A percentile compares a stretch with the other conserved stretches of the same genome.
These are phyloP conservation scores for Stichodactyla helianthus DNA, from an alignment of 64 coral and sea anemone genomes.

Conservation along the genomic window DNA sequence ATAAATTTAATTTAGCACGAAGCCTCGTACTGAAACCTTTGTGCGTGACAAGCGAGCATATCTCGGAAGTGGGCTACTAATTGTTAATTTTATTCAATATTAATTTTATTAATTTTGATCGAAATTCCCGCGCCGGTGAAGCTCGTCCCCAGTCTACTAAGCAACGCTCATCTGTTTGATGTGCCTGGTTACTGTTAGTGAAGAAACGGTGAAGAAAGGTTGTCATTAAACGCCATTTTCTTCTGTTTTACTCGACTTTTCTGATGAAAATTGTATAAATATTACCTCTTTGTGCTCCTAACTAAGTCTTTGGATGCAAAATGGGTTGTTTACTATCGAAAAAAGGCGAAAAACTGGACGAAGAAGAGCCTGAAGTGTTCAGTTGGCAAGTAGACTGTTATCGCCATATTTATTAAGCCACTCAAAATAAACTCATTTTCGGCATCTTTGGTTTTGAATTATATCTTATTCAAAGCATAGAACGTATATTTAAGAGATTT, in stretches of 20 bases:
- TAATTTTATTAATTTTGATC: neutral
- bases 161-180: neutral
- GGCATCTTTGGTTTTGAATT: neutral
- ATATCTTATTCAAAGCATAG: neutral
- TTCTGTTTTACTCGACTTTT: neutral
- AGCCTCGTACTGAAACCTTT: no score
- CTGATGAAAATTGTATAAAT: neutral
- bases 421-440: neutral
- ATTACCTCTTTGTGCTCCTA: neutral
- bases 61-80: no score
- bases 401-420: no score
- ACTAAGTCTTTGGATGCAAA: neutral
- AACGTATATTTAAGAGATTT: neutral
- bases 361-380: slow-evolving; percentile 50
- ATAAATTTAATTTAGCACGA: no score
- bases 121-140: neutral
- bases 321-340: slow-evolving; percentile 70
- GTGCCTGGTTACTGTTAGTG: slow-evolving; percentile 3
- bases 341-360: slow-evolving; percentile 17
- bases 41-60: no score
- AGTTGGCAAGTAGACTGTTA: slow-evolving; percentile 55
- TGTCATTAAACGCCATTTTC: neutral
- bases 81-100: no score
- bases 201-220: neutral
- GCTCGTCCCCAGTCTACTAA: neutral